phyloP scores from a whole-genome alignment of 1,140 invertebrate genomes.

The Oppia nitens region DNA sequence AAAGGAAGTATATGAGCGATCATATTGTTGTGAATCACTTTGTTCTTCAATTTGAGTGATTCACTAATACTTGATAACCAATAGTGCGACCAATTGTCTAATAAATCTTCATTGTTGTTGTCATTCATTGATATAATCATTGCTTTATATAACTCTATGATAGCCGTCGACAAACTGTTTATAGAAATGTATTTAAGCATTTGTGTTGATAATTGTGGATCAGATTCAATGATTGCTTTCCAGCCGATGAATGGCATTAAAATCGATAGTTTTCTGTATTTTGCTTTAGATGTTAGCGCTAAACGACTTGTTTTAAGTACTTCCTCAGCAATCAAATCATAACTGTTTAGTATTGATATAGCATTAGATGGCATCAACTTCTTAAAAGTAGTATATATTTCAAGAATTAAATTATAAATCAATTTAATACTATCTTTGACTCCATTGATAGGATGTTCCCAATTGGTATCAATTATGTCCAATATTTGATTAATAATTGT shows the following conservation, averaged over 20 bases:
- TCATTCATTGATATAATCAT: background rate
- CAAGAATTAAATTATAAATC: conserved; percentile 2
- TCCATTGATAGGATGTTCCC: conserved; percentile 6
- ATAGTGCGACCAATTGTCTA: background rate
- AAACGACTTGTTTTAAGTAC: background rate
- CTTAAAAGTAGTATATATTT: background rate
- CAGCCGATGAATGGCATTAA: background rate
- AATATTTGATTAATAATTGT: background rate
- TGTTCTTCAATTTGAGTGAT: background rate
- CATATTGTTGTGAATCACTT: conserved; percentile 1
- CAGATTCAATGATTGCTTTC: background rate
- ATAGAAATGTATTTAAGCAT: conserved; percentile 5
- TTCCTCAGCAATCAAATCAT: background rate
- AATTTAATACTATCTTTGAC: background rate
- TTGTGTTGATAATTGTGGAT: background rate
- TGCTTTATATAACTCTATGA: conserved; percentile 5
- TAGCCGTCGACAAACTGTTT: background rate
- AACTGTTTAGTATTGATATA: background rate
- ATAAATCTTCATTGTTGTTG: background rate
- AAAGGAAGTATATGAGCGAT: conserved; percentile 4
- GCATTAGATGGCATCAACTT: background rate
- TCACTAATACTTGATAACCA: background rate
- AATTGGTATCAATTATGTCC: background rate
- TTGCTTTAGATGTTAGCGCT: conserved; percentile 9
- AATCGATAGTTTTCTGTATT: conserved; percentile 3